Evolutionary conservation across 1,140 invertebrate genomes (phyloP), one percentile per base, ranked within the genome.

Genomic region (Pseudomyrmex dendroicus): DNA sequence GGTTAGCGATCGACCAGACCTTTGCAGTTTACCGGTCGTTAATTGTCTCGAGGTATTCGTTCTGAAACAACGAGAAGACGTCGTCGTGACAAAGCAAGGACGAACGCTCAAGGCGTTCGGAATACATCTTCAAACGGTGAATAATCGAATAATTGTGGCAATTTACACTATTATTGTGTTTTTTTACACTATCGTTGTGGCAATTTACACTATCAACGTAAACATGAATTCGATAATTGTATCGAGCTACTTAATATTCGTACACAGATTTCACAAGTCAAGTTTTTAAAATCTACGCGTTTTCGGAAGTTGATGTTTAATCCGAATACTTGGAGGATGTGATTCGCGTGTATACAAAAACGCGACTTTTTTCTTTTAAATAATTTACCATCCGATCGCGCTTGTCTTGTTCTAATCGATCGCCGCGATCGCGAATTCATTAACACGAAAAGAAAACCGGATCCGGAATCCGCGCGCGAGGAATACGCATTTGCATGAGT

Each of bases 371-470:
- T 73, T 76, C 62, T 13, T 74, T 46, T 67, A 46, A 83, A 89
- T 66, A 50, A 59, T 59, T 88, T 84, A 85, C 83, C 85, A 78
- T 86, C 80, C 83, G 66, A 82, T 82, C 84, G 76, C 59, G 48
- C 67, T 70, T 2, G 22, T 57, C 35, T 17, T 57, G 61, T 70
- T 48, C 44, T 82, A 80, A 86, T 87, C 73, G 25, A 35, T 2
- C 50, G 48, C 12, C 66, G 68, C 63, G 46, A 88, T 85, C 76
- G 57, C 20, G 68, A 84, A 84, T 87, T 82, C 20, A 82, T 87
- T 84, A 76, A 78, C 72, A 76, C 68, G 77, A 84, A 89, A 87
- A 87, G 61, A 90, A 89, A 91, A 91, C 89, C 90, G 91, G 90
- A 92, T 91, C 84, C 90, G 83, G 84, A 87, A 83, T 87, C 70